Evolutionary conservation across 2,797 vertebrate species (phyloP).

Genomic region (Fistularia tabacaria): DNA sequence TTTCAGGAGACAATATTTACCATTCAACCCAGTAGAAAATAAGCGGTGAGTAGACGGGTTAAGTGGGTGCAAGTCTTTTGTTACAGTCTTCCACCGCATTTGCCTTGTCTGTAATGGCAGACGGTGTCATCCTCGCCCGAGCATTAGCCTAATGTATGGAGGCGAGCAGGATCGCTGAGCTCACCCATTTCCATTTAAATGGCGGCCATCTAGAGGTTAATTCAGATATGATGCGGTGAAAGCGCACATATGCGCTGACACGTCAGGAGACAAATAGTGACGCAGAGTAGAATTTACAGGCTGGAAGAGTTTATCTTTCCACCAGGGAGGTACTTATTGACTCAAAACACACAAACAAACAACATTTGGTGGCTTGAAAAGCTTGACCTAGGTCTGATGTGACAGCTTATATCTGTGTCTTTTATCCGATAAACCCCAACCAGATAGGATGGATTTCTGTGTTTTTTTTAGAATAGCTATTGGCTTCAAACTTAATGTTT

Average conservation of each 20-base stretch:
- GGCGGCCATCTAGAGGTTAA: slow-evolving; percentile 71
- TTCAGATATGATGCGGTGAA: slow-evolving; percentile 73
- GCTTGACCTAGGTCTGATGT: slow-evolving; percentile 35
- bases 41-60: slow-evolving; percentile 16
- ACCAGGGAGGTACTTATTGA: slow-evolving; percentile 51
- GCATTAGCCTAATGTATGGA: slow-evolving; percentile 73
- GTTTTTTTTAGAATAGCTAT: too few species aligned
- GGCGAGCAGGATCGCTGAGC: slow-evolving; percentile 63
- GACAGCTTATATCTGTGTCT: slow-evolving; percentile 39
- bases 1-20: slow-evolving; percentile 43
- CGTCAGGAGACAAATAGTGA: slow-evolving; percentile 61
- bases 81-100: slow-evolving; percentile 67
- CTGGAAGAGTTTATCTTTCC: slow-evolving; percentile 63
- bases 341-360: slow-evolving; percentile 17
- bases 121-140: slow-evolving; percentile 43
- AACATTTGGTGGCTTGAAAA: slow-evolving; percentile 40
- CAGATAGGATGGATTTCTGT: too few species aligned
- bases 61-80: slow-evolving; percentile 30
- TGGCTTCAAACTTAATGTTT: too few species aligned
- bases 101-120: slow-evolving; percentile 67
- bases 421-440: slow-evolving; percentile 18
- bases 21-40: slow-evolving; percentile 39
- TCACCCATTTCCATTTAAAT: slow-evolving; percentile 71
- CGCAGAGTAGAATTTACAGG: slow-evolving; percentile 59
- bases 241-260: slow-evolving; percentile 62